Evolutionary conservation across 2,888 invertebrate genomes (phyloP), one percentile per base, ranked within the genome.

Genomic region (Ethmia dodecea): DNA sequence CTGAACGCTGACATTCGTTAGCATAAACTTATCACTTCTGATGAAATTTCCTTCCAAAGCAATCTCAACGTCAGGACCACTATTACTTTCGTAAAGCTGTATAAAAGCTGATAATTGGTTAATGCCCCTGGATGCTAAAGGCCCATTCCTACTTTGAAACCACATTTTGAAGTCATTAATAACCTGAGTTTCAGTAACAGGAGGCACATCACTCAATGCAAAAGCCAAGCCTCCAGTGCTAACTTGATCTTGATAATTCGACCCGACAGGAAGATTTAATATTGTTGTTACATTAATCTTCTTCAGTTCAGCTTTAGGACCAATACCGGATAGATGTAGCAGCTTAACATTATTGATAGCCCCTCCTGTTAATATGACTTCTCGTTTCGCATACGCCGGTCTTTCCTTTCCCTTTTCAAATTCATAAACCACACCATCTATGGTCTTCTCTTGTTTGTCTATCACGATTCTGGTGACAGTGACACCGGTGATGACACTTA

Each of bases 241-340:
- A 0, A 86, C 81, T 52, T 86, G 86, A 47, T 86, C 86, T 62
- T 78, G 81, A 52, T 83, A 86, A 45, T 80, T 76, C 5, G 60
- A 42, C 2, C 86, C 86, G 2, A 86, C 84, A 2, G 86, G 86
- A 10, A 83, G 60, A 34, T 83, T 65, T 1, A 70, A 41, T 8
- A 78, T 35, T 1, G 60, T 43, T 8, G 73, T 70, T 14, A 86
- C 74, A 34, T 84, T 84, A 34, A 68, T 60, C 45, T 75, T 83
- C 35, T 63, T 65, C 12, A 86, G 40, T 45, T 81, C 81, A 11
- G 44, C 49, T 37, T 61, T 63, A 12, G 81, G 83, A 10, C 86
- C 86, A 13, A 86, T 67, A 8, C 86, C 86, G 8, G 86, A 86
- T 18, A 86, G 41, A 50, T 83, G 81, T 8, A 86, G 43, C 14